Evolutionary conservation across 2,888 invertebrate species (phyloP), one percentile per base, ranked within the genome.

Genomic region (Limnephilus rhombicus): DNA sequence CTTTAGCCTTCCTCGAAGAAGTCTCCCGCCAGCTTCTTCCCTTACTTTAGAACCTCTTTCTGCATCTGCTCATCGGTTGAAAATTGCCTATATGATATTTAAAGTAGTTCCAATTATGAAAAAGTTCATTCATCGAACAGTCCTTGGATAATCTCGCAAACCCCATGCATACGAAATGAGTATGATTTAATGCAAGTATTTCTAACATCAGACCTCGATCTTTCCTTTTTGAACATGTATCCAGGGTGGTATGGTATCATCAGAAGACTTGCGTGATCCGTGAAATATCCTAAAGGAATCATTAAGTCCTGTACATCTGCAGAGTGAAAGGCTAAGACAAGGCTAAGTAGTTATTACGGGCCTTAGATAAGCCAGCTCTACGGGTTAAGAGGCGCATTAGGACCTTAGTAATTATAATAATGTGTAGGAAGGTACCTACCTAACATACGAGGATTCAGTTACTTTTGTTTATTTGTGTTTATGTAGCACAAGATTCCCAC

Each of bases 221-320:
- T 9, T 68, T 24, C 68, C 24, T 68, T 68, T 68, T 18, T 18
- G 24, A 24, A 68, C 68, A 9, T 68, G 7, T 68, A 68, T n/a
- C 24, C 68, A 24, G 68, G 18, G 68, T 68, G 9, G 11, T 24
- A 24, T 68, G 68, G 68, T 24, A 68, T 82, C 82, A 82, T 34
- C 82, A 34, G 34, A 68, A 31, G 82, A 18, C 82, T 82, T 7
- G 82, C 82, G 82, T 82, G 82, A 82, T 34, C 15, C 82, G 82
- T 82, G 82, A 82, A 82, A 24, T 68, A 68, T 68, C 68, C 68
- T 9, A 68, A 68, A 68, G 68, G 68, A 68, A 68, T 68, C 24
- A 68, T 68, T 68, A 68, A 68, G n/a, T 68, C 68, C 68, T n/a
- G 68, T 68, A 68, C n/a, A 68, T 68, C 68, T 68, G 68, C 68